Conservation (phyloP, 2,797 vertebrate genomes). For the Lophura swinhoii region DNA sequence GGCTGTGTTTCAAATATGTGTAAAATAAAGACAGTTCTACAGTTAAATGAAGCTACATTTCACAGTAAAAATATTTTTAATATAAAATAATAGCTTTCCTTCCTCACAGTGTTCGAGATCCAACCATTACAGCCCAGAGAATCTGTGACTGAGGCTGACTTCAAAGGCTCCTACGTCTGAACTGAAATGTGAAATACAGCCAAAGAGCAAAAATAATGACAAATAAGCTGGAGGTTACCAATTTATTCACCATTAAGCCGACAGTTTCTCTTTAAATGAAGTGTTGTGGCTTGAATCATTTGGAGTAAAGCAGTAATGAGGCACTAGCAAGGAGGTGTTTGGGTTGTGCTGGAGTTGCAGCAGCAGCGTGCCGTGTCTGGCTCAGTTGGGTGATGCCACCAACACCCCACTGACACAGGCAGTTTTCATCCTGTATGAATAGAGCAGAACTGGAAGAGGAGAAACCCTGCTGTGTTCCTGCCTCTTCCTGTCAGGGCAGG, state of each 20-base stretch:
- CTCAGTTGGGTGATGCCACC: not conserved
- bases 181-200: not conserved
- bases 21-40: not conserved
- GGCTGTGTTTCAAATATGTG: not conserved
- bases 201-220: not conserved
- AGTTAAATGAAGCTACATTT: not conserved
- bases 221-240: not conserved
- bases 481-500: not conserved
- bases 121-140: not conserved
- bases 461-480: not conserved
- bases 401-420: not conserved
- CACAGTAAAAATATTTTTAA: not conserved
- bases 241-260: not conserved
- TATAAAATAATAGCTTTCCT: not conserved
- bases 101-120: not conserved
- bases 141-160: not conserved
- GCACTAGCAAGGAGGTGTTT: not conserved
- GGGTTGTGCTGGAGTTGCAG: not conserved
- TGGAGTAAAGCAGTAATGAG: not conserved
- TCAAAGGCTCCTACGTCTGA: not conserved
- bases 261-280: not conserved
- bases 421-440: too few relatives aligned
- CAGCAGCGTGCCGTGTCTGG: rapidly evolving
- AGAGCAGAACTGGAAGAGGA: not conserved
- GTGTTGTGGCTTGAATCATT: not conserved